Evolutionary conservation across 2,888 invertebrate genomes (phyloP).

Genomic region (Scaptomyza flava): DNA sequence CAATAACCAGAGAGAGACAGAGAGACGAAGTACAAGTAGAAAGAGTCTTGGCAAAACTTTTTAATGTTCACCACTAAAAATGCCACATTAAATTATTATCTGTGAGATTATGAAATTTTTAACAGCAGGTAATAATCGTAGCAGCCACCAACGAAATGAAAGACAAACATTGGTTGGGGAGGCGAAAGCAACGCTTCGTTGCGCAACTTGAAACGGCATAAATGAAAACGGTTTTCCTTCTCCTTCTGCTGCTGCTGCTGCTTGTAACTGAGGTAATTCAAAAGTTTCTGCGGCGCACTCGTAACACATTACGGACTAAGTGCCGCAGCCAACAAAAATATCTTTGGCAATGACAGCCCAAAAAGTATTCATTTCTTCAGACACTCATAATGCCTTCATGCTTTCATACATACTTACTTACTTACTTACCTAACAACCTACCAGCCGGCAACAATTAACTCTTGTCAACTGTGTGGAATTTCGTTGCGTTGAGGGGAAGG

Average conservation of each 20-base stretch:
- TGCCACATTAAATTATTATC: constrained; percentile 81
- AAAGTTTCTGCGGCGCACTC: constrained; percentile 69
- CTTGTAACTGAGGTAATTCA: constrained; percentile 77
- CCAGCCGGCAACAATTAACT: constrained; percentile 68
- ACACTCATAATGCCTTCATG: constrained; percentile 28
- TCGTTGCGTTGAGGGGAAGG: background rate
- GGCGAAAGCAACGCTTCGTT: constrained; percentile 59
- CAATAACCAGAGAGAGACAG: constrained; percentile 32
- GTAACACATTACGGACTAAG: constrained; percentile 65
- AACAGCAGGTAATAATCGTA: constrained; percentile 81
- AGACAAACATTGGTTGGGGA: constrained; percentile 63
- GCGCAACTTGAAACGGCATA: constrained; percentile 80
- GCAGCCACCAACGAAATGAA: constrained; percentile 64
- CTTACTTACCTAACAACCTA: constrained; percentile 8
- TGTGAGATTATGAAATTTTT: constrained; percentile 74
- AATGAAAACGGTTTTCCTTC: constrained; percentile 61
- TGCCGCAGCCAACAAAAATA: constrained; percentile 53
- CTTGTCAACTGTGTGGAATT: constrained; percentile 23
- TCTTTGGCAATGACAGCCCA: constrained; percentile 71
- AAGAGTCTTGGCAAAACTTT: constrained; percentile 71
- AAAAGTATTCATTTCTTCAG: constrained; percentile 68
- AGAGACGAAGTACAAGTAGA: constrained; percentile 22
- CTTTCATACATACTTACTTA: background rate
- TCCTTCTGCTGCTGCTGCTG: constrained; percentile 6
- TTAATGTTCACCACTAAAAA: constrained; percentile 74